Evolutionary conservation across 1,140 invertebrate species (phyloP), one percentile per base, ranked within the genome.

Genomic region (Caenorhabditis remanei): DNA sequence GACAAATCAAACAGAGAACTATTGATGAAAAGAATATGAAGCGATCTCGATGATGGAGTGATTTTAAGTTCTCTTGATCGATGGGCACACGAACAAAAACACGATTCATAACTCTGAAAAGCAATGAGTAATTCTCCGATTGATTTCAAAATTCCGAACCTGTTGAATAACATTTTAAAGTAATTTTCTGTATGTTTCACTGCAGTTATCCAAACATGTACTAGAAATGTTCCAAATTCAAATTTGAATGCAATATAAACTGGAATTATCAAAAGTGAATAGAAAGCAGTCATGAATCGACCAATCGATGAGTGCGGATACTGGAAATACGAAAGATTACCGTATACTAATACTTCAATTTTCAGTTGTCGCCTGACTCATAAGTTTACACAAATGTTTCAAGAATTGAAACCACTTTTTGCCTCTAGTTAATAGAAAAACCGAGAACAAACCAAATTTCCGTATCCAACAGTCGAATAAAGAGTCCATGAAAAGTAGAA

Each of bases 401-500:
- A 0, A 32, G 32, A 32, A 32, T 32, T 32, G n/a, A n/a, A n/a
- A n/a, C n/a, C n/a, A n/a, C n/a, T n/a, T n/a, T n/a, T n/a, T n/a
- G n/a, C n/a, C 5, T 53, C 50, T 53, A 53, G 16, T 53, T 1
- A 53, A 58, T 58, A 19, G 11, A 7, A 19, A 21, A 40, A 32
- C 13, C 32, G 40, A 67, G 40, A 67, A 41, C 71, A 7, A 21
- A 79, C 71, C 46, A 79, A 79, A 79, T 24, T 79, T n/a, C 71
- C 71, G 46, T 79, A 79, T 21, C 71, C 71, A 79, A 79, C 71
- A 50, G 71, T 79, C 13, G 71, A 79, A 50, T 79, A 79, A 50
- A 79, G 71, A 24, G 46, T 79, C 71, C 71, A 79, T 13, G 43
- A 79, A 50, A 50, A 79, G 46, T 46, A 79, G 21, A 79, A 7